Evolutionary conservation across 2,888 invertebrate genomes (phyloP), one percentile per base, ranked within the genome.

Genomic region (Orthosia cruda): DNA sequence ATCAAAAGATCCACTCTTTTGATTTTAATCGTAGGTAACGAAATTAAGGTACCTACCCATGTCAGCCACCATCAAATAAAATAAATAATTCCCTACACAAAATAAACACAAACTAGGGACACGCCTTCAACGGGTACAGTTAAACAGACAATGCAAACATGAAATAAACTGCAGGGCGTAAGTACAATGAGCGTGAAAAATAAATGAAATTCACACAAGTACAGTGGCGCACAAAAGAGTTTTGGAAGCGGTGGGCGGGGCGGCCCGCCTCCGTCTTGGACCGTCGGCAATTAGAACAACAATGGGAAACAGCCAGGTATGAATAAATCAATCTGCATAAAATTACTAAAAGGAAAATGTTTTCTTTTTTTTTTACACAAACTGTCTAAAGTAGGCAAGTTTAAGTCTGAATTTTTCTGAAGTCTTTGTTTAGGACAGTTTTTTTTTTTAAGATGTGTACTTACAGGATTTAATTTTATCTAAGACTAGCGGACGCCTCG

Each of bases 71-170:
- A 57, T 62, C 3, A 62, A 57, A 58, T 26, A 9, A 40, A 71
- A 52, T 47, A 67, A 70, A 63, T 72, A 50, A 70, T 77, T 82
- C 64, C n/a, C n/a, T 50, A 59, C 26, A 77, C 55, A 83, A 66
- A 81, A 77, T 73, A 78, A 87, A 83, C 74, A 86, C 80, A 83
- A 74, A 65, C 70, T 67, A 61, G 26, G 26, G 80, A 64, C 85
- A 86, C 88, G 89, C 91, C 91, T 89, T 78, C 77, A 63, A 69
- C 80, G 71, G 81, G 92, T 92, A 93, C 92, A 91, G 93, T 93
- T 92, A 92, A 88, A 93, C 90, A 96, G 95, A 96, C 95, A 96
- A 95, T 91, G 86, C 93, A 94, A 93, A 94, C 93, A 94, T 91
- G 89, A 92, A 92, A 92, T 93, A 95, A 95, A 94, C 94, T 92